Evolutionary conservation across 1,140 invertebrate genomes (phyloP).

Genomic region (Drosophila watanabei): DNA sequence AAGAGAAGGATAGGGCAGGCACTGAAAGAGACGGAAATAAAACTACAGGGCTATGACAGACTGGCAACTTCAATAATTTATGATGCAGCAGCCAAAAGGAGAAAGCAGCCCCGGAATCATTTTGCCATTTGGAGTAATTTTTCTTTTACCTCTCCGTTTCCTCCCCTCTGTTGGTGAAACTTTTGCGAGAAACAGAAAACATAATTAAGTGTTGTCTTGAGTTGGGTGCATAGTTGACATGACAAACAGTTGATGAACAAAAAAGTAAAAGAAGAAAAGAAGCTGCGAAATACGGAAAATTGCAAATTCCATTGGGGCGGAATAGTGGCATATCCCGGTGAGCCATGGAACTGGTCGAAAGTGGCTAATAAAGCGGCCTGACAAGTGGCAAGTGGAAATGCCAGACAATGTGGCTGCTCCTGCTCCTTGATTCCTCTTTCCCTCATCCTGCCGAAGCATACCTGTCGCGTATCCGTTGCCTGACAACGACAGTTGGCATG

Average conservation of each 20-base stretch:
- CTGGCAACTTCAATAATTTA: conserved; percentile 81
- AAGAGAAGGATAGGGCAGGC: conserved; percentile 1
- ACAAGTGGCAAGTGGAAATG: conserved; percentile 63
- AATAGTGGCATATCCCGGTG: conserved; percentile 26
- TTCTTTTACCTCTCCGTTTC: conserved; percentile 35
- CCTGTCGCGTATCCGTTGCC: conserved; percentile 29
- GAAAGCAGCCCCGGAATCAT: conserved; percentile 66
- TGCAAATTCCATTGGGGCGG: conserved; percentile 29
- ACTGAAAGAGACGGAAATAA: conserved; percentile 15
- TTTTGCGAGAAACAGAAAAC: conserved; percentile 63
- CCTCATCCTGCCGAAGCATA: not conserved
- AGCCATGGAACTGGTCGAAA: conserved; percentile 20
- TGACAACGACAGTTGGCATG: conserved; percentile 66
- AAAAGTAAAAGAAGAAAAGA: conserved; percentile 7
- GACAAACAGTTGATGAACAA: conserved; percentile 73
- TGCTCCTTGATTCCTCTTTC: conserved; percentile 10
- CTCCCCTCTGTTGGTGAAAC: conserved; percentile 25
- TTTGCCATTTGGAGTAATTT: conserved; percentile 78
- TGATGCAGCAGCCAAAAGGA: conserved; percentile 50
- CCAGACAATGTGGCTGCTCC: conserved; percentile 20
- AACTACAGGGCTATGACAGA: conserved; percentile 75
- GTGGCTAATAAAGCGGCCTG: conserved; percentile 62
- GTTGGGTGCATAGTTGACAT: conserved; percentile 59
- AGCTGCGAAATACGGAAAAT: conserved; percentile 28
- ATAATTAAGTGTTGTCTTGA: conserved; percentile 83